Evolutionary conservation across 1,140 invertebrate species (phyloP).

Genomic region (Leptinotarsa texana): DNA sequence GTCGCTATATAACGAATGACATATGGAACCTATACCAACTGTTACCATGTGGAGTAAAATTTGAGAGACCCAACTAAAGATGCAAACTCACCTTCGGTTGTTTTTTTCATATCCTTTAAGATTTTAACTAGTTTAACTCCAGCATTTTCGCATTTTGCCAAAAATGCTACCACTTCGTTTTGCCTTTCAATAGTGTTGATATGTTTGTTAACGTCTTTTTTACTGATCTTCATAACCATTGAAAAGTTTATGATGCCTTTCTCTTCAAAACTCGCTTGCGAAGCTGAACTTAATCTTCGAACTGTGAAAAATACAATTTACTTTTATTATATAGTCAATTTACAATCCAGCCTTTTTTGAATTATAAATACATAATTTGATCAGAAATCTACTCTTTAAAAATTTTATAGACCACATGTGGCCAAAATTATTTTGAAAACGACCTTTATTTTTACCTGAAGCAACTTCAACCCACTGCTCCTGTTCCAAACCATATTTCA

Average conservation of each 20-base stretch:
- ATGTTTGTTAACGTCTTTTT: constrained; percentile 68
- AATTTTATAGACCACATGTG: too few relatives aligned
- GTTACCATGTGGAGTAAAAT: too few relatives aligned
- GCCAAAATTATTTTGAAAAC: too few relatives aligned
- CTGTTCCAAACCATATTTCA: constrained; percentile 60
- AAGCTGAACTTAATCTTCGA: constrained; percentile 41
- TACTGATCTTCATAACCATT: constrained; percentile 67
- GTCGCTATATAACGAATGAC: too few relatives aligned
- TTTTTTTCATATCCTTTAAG: constrained; percentile 27
- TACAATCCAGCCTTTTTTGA: background rate
- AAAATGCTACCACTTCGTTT: constrained; percentile 69
- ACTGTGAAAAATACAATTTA: constrained; percentile 26
- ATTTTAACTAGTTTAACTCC: constrained; percentile 34
- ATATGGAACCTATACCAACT: too few relatives aligned
- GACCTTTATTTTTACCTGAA: constrained; percentile 39
- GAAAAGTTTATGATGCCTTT: constrained; percentile 51
- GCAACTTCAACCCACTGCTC: constrained; percentile 55
- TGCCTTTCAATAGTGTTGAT: constrained; percentile 72
- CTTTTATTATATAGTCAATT: background rate
- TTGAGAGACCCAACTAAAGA: too few relatives aligned
- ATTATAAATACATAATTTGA: background rate
- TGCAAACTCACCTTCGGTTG: constrained; percentile 26
- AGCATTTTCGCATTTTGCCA: constrained; percentile 63
- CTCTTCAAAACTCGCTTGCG: constrained; percentile 55
- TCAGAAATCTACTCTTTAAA: background rate